These are phyloP conservation scores for Poecile montanus DNA, from an alignment of 2,797 vertebrate species.

Conservation along the genomic window DNA sequence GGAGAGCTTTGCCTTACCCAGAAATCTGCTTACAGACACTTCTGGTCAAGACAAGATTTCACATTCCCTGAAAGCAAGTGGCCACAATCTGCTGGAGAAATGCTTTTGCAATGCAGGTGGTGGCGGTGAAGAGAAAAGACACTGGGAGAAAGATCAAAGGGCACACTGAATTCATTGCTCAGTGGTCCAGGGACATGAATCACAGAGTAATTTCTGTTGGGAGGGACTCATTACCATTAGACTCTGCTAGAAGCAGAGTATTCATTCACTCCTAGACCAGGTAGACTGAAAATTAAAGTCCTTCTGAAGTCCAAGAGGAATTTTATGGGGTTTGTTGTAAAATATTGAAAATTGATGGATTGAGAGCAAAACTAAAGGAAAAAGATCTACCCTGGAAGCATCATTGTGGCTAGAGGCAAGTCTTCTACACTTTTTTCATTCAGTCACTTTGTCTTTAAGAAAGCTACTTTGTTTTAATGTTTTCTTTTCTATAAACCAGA, in stretches of 20 bases:
- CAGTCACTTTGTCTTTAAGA: background rate
- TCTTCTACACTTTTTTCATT: background rate
- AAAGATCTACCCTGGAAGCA: background rate
- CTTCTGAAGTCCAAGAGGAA: background rate
- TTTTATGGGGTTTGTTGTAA: background rate
- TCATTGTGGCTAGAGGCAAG: background rate
- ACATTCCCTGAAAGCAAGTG: background rate
- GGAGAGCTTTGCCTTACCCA: background rate
- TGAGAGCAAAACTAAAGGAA: background rate
- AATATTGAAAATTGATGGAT: background rate
- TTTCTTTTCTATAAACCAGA: background rate
- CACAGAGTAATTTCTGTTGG: background rate
- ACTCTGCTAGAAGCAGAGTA: background rate
- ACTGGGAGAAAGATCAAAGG: background rate
- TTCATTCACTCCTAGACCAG: background rate
- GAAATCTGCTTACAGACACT: background rate
- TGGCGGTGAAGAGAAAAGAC: background rate
- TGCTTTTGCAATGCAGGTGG: background rate
- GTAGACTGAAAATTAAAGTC: background rate
- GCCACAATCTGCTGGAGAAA: background rate
- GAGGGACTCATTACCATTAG: background rate
- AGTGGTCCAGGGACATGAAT: background rate
- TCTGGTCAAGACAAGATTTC: background rate
- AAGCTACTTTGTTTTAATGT: background rate
- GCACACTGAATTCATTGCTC: accelerated